Evolutionary conservation across 2,888 invertebrate genomes (phyloP), one percentile per base, ranked within the genome.

Genomic region (Dryomyza anilis): DNA sequence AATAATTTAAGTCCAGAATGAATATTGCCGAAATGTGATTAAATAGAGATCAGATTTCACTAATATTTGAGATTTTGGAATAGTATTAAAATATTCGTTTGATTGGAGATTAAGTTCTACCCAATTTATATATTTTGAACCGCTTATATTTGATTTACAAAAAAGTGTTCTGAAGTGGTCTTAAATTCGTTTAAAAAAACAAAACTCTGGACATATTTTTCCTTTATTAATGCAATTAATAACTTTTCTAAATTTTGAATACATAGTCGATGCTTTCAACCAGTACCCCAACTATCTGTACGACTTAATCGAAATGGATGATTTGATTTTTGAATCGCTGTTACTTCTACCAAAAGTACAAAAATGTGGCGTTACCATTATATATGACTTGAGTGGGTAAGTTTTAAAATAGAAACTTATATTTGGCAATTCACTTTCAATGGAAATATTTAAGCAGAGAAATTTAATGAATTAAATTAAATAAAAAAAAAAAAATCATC

Each of bases 261-360:
- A 16, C n/a, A 16, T 19, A 67, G 80, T 79, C 30, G 81, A 81
- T 65, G 77, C 72, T 3, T 81, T 81, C 39, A 73, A 78, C n/a
- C 71, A 73, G 56, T 80, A 75, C 50, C 78, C 80, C 0, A 77
- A 79, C 61, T 81, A 76, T 59, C 69, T 81, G 27, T 70, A 75
- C 53, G 77, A 79, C 63, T 71, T 78, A 6, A 72, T 80, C 33
- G 81, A 81, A 72, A 80, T 81, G 69, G 81, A 81, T 69, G 81
- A 81, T 71, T 72, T 81, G 33, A 73, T 81, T 50, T 78, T 81
- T 66, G 81, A 81, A 66, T 77, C 81, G 0, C 43, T 81, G 27
- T 67, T 81, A 46, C 67, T 81, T 62, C 48, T 81, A 27, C 81
- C 81, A 0, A 71, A 69, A n/a, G 78, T 77, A 1, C 81, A 81